phyloP scores from a whole-genome alignment of 2,797 vertebrate genomes.

The Labroides dimidiatus region DNA sequence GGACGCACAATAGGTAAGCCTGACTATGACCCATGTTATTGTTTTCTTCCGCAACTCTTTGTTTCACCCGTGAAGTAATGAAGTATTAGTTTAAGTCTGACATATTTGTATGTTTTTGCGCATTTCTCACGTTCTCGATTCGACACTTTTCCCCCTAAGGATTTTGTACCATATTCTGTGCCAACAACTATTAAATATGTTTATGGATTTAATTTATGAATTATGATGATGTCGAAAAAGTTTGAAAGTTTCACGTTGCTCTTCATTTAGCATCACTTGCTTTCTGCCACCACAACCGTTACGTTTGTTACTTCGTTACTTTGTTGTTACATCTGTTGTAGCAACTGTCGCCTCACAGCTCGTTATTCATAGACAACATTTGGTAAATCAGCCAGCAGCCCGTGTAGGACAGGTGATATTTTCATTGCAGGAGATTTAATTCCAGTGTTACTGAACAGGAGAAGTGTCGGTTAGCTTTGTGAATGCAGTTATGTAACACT shows the following conservation, averaged over 20 bases:
- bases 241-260: constrained; percentile 53
- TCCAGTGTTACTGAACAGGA: constrained; percentile 49
- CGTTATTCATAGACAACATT: constrained; percentile 38
- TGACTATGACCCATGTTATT: background rate
- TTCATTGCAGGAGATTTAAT: constrained; percentile 32
- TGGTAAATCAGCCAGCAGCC: constrained; percentile 3
- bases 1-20: constrained; percentile 76
- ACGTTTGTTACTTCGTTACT: constrained; percentile 16
- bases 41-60: too few relatives aligned
- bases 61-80: background rate
- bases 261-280: constrained; percentile 4
- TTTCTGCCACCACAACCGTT: constrained; percentile 15
- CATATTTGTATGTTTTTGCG: constrained; percentile 17
- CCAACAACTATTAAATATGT: accelerated
- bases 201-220: background rate
- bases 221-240: background rate
- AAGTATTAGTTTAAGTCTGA: background rate
- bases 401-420: constrained; percentile 16
- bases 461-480: constrained; percentile 45
- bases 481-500: constrained; percentile 71
- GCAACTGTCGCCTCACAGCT: constrained; percentile 44
- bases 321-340: constrained; percentile 61
- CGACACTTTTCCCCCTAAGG: too few relatives aligned
- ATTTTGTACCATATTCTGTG: background rate
- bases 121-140: constrained; percentile 39